Base-by-base conservation (phyloP, 2,888 invertebrate genomes). In the Apamea monoglypha region DNA sequence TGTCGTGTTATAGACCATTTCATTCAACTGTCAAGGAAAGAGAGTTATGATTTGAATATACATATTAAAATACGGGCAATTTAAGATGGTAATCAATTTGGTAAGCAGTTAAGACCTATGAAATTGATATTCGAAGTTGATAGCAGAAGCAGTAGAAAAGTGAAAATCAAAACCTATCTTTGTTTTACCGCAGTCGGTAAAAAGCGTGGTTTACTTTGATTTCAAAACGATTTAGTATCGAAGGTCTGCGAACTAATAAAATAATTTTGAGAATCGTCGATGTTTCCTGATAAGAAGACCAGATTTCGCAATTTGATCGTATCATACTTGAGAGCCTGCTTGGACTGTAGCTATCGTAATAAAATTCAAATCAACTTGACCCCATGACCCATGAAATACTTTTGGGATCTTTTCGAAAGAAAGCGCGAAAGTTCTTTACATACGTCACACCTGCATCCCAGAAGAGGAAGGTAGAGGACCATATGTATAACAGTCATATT, bases 351-450 rank as follows among this genome's bases (percentile, higher is more conserved):
- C 14, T 59, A 59, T 59, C n/a, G 66, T 68, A 50, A 61, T 81
- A 63, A 74, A 81, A 81, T 74, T 69, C n/a, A 40, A 69, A 81
- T 74, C 0, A 16, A 14, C 1, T 63, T 16, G 25, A 56, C 78
- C 44, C 25, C 1, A 16, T 53, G 63, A 64, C n/a, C 53, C 6
- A n/a, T 3, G 21, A 21, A n/a, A 44, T 14, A 4, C 2, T 47
- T 59, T 67, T 36, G 2, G 10, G 18, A 25, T 16, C 0, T 32
- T 47, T 68, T 76, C 50, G 1, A 16, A 29, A 18, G 18, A 50
- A 50, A 14, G 1, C 32, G 3, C 10, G 5, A 16, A 73, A 25
- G 25, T 50, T 7, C 40, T 40, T 40, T 40, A 40, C 40, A 40
- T 40, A 50, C 18, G 1, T 40, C 29, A 59, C 8, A 0, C 44